Base-by-base conservation (phyloP, 2,797 vertebrate genomes). In the Leuciscus waleckii region DNA sequence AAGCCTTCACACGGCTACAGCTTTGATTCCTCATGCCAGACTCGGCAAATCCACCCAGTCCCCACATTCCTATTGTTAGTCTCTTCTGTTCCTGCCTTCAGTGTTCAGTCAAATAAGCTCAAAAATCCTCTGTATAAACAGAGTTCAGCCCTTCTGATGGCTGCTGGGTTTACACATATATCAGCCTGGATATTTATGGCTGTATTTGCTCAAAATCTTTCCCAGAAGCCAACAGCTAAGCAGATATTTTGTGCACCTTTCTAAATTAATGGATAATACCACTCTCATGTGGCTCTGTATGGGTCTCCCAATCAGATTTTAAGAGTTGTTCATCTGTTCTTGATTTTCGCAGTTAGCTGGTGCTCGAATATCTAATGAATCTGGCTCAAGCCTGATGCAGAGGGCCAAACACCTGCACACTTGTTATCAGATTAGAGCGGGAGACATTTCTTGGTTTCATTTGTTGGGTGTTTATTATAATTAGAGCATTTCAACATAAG, bases 1-100 rank as follows among this genome's bases (percentile, higher is more conserved):
- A 93, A 86, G 92, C 90, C 91, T 94, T 94, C 93, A 95, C 91
- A 94, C 87, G 86, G 80, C 87, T 84, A 23, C 58, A 39, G 81
- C 93, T 94, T 94, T 94, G 92, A 94, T 93, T 92, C 90, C 76
- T 82, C 86, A 41, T 49, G 84, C 90, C 89, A 93, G 91, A 92
- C 90, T 88, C 70, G 78, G 83, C 86, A 91, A 91, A 91, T 84
- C 88, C 71, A 58, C 76, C 91, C 89, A 86, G 61, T 91, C 89
- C 80, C 90, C 88, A 91, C 89, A 91, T 90, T 92, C 90, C 91
- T 92, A 94, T 94, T 94, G 93, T 93, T 79, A 54, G 76, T 87
- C 87, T 90, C 83, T 88, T 89, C 89, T 68, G 80, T 84, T 83
- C 82, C 82, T 81, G 46, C 58, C 78, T 83, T 2, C 1, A 5